These are phyloP conservation scores for Paralinhomoeus sp. DNA, from an alignment of 2,888 invertebrate genomes.

Conservation along the genomic window DNA sequence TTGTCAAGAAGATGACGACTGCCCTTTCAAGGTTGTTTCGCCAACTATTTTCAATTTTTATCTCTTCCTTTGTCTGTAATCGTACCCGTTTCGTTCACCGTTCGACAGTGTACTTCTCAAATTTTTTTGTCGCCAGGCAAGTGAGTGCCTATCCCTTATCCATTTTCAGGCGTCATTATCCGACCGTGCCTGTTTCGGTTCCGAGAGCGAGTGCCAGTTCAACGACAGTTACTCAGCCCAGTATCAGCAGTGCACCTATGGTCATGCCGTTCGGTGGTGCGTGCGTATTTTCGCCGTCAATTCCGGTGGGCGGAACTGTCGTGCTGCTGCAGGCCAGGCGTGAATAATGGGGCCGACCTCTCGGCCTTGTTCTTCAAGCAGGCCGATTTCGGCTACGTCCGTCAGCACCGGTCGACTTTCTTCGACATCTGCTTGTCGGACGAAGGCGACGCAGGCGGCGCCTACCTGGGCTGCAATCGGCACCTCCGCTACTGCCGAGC, in stretches of 20 bases:
- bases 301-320: too few relatives aligned
- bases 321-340: background rate
- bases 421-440: constrained; percentile 36
- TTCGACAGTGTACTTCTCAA: too few relatives aligned
- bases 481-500: constrained; percentile 72
- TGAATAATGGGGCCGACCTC: too few relatives aligned
- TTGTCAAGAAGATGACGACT: too few relatives aligned
- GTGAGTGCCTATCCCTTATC: too few relatives aligned
- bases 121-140: too few relatives aligned
- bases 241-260: constrained; percentile 4
- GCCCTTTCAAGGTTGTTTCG: too few relatives aligned
- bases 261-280: background rate
- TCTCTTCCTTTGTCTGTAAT: too few relatives aligned
- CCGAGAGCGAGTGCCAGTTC: constrained; percentile 6
- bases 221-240: constrained; percentile 8
- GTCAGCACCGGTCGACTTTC: constrained; percentile 35
- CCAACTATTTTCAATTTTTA: too few relatives aligned
- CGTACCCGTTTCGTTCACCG: too few relatives aligned
- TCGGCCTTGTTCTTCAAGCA: constrained; percentile 77
- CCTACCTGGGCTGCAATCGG: constrained; percentile 65
- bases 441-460: constrained; percentile 38
- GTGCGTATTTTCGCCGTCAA: too few relatives aligned
- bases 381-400: constrained; percentile 67
- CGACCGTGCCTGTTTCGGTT: constrained; percentile 4
- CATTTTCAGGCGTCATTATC: too few relatives aligned